Evolutionary conservation across 2,113 vertebrate species (phyloP), one percentile per base, ranked within the genome.

Genomic region (Phrynosoma blainvillii): DNA sequence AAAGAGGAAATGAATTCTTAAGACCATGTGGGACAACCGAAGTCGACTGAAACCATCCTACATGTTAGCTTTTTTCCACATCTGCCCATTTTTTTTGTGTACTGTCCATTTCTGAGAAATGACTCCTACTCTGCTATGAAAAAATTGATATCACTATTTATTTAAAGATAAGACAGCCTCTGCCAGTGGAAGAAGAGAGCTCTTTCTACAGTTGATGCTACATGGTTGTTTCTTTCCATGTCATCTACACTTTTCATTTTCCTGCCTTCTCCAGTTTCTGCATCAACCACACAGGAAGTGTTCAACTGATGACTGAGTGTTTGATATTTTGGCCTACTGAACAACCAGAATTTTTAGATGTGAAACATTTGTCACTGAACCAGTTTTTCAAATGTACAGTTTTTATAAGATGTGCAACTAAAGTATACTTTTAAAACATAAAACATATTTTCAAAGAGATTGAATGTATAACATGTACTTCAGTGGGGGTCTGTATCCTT

Each of bases 1-100:
- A 99, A 95, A 96, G 99, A 95, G 99, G 98, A 86, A 99, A 99
- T 21, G 98, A 99, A 91, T 99, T 99, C 95, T 96, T 98, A 93
- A 97, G 98, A 94, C 98, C 98, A 2, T 99, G 98, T 93, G 98
- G 98, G 89, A 96, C 98, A 82, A 99, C 98, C 90, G 98, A 99
- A 95, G 98, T 98, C 87, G 98, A 98, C 92, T 99, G 97, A 99
- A 89, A 30, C 88, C 89, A 79, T 87, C 1, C 68, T 75, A 84
- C 70, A 78, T 92, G 13, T 36, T 52, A 77, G n/a, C 42, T 36
- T 66, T 66, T 30, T 32, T 68, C 59, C 36, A 21, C 52, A 68
- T 87, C 42, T 82, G 5, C 40, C 66, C 88, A 89, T 89, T 94
- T 90, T n/a, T 87, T n/a, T 88, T 68, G 86, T 56, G 1, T 66